Percentiles rank a stretch among this genome's conserved stretches.
phyloP scores from a whole-genome alignment of 1,140 invertebrate species.

The Aphidius ervi region DNA sequence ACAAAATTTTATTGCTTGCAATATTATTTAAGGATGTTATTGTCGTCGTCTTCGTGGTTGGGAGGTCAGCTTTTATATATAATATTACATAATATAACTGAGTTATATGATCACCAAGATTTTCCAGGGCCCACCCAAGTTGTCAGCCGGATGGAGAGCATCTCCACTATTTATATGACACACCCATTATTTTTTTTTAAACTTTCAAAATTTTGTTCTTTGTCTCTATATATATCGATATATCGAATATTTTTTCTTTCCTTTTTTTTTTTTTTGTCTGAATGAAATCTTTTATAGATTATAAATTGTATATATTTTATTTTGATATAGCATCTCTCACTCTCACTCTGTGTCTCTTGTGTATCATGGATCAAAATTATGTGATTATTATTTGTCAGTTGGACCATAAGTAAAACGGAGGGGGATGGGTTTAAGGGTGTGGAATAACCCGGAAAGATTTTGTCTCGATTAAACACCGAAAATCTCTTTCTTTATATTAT shows the following conservation, averaged over 20 bases:
- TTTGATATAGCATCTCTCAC: not conserved
- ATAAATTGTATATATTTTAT: not conserved
- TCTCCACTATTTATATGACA: not conserved
- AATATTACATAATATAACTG: not conserved
- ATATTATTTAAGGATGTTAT: constrained; percentile 45
- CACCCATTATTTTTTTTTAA: constrained; percentile 2
- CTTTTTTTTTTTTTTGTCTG: not conserved
- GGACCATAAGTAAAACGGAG: constrained; percentile 4
- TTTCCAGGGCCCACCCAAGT: constrained; percentile 21
- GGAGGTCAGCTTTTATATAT: constrained; percentile 11
- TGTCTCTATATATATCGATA: constrained; percentile 9
- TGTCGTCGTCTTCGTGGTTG: constrained; percentile 24
- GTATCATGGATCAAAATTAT: no score
- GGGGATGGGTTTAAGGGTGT: constrained; percentile 13
- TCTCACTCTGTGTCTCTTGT: not conserved
- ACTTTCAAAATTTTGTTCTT: constrained; percentile 7
- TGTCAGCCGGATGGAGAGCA: constrained; percentile 6
- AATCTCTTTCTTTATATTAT: constrained; percentile 4
- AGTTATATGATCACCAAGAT: constrained; percentile 7
- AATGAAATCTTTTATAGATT: not conserved
- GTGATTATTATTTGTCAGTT: no score
- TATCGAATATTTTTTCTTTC: not conserved
- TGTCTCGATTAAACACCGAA: constrained; percentile 14
- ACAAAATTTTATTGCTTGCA: constrained; percentile 29
- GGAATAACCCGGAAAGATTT: constrained; percentile 12